Conservation (phyloP, 2,113 vertebrate species). For the Takifugu bimaculatus region DNA sequence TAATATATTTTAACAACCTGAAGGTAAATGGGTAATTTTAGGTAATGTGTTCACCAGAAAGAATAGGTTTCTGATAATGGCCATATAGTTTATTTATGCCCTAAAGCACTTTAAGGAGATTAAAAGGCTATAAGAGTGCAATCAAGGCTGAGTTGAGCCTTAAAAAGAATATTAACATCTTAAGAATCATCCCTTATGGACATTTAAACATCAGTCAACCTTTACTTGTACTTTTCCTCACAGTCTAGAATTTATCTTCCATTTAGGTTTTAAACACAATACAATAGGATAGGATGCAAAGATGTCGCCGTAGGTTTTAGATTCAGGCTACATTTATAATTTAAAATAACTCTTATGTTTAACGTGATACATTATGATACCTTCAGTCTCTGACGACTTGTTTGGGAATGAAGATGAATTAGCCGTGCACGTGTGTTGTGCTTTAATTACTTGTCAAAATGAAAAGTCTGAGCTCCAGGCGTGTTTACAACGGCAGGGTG, state of each 20-base stretch:
- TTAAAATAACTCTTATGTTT: background rate
- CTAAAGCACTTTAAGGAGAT: background rate
- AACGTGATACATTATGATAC: too few species aligned
- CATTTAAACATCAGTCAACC: background rate
- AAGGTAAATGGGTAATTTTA: too few species aligned
- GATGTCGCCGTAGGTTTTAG: too few species aligned
- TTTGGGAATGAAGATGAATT: too few species aligned
- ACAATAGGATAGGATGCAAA: too few species aligned
- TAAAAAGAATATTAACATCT: background rate
- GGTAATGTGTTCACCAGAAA: too few species aligned
- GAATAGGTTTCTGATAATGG: too few species aligned
- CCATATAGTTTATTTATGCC: background rate
- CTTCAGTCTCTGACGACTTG: too few species aligned
- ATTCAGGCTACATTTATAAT: background rate
- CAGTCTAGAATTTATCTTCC: too few species aligned
- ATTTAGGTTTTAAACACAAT: too few species aligned
- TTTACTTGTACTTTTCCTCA: background rate
- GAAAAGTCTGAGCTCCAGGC: background rate
- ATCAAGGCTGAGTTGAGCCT: background rate
- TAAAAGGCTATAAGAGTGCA: background rate
- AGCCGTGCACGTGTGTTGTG: background rate
- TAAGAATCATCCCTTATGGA: background rate
- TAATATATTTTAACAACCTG: too few species aligned
- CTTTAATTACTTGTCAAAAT: constrained; percentile 2
- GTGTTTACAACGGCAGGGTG: background rate